Percentiles rank a stretch among this genome's conserved stretches.
Conservation (phyloP, 2,113 vertebrate genomes). For the Etia nguti region DNA sequence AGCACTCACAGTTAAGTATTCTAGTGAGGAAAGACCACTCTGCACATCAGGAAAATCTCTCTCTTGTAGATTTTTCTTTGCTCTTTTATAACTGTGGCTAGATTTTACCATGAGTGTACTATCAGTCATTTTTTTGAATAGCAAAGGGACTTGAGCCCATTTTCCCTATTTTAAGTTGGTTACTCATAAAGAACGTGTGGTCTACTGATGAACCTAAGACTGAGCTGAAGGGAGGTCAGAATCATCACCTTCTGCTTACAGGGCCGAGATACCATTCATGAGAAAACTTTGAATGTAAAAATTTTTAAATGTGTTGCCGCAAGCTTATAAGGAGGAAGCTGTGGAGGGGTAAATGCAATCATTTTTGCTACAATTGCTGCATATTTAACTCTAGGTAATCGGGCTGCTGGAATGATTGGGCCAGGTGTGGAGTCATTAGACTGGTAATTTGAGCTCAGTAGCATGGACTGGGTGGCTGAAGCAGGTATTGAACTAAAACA, state of each 20-base stretch:
- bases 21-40: not conserved
- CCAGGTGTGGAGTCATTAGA: not conserved
- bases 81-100: rapidly evolving
- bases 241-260: not conserved
- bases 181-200: not conserved
- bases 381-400: not conserved
- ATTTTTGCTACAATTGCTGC: not conserved
- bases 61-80: not conserved
- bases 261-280: not conserved
- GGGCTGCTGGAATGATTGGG: not conserved
- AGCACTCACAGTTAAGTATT: not conserved
- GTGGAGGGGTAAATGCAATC: rapidly evolving
- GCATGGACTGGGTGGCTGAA: rapidly evolving
- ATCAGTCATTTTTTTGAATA: not conserved
- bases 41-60: not conserved
- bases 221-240: not conserved
- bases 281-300: not conserved
- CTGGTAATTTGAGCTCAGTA: not conserved
- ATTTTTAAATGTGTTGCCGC: not conserved
- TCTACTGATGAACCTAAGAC: not conserved
- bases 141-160: not conserved
- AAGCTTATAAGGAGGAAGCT: not conserved
- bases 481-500: not conserved
- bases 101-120: not conserved
- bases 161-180: rapidly evolving